Evolutionary conservation across 2,797 vertebrate genomes (phyloP).

Genomic region (Manis javanica): DNA sequence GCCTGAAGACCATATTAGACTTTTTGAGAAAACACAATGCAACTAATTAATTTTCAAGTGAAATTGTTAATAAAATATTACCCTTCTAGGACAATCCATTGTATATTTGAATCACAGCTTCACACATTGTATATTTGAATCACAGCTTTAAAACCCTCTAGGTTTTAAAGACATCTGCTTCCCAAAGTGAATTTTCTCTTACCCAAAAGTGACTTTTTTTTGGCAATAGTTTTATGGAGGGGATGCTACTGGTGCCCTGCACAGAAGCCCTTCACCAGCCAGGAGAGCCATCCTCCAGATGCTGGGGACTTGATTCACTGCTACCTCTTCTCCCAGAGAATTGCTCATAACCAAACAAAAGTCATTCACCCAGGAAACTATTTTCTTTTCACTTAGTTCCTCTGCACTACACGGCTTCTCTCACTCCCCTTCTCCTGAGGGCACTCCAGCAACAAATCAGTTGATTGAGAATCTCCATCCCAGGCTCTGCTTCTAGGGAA

Average conservation of each 20-base stretch:
- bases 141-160: background rate
- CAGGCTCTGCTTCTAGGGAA: background rate
- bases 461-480: background rate
- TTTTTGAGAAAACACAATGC: background rate
- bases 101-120: background rate
- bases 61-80: background rate
- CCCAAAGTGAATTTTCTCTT: background rate
- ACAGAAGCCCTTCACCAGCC: background rate
- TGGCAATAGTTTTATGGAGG: background rate
- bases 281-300: background rate
- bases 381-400: background rate
- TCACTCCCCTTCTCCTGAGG: background rate
- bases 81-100: background rate
- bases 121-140: background rate
- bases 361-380: background rate
- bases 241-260: background rate
- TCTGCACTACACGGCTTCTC: background rate
- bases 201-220: background rate
- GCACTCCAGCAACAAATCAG: background rate
- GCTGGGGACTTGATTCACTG: background rate
- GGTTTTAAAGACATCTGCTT: conserved; percentile 7
- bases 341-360: background rate
- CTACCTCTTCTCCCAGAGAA: background rate
- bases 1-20: background rate
- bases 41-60: conserved; percentile 14